phyloP scores from a whole-genome alignment of 2,888 invertebrate genomes.

The Schizaphis graminum region DNA sequence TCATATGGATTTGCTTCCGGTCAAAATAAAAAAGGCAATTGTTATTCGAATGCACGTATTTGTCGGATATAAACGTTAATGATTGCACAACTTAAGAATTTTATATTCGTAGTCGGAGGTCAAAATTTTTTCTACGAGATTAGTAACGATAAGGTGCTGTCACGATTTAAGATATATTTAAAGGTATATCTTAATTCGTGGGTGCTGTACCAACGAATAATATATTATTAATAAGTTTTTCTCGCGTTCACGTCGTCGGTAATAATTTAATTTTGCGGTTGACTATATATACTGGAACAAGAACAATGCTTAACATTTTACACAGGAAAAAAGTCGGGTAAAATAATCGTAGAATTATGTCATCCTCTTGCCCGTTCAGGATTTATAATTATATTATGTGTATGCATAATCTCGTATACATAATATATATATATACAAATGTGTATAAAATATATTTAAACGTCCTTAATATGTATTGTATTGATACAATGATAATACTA shows the following conservation, averaged over 20 bases:
- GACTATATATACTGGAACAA: background rate
- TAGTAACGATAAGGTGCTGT: background rate
- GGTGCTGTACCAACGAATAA: background rate
- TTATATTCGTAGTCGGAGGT: slow-evolving; percentile 6
- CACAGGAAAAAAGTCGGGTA: background rate
- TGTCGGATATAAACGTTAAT: background rate
- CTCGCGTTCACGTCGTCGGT: background rate
- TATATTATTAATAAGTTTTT: background rate
- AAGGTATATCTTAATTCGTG: no score
- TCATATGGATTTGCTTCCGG: background rate
- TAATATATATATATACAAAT: background rate
- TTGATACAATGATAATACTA: background rate
- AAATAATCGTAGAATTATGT: background rate
- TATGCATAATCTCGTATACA: background rate
- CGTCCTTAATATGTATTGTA: background rate
- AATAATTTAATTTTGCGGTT: background rate
- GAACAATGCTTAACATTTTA: background rate
- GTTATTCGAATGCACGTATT: background rate
- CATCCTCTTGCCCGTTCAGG: background rate
- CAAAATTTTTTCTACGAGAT: background rate
- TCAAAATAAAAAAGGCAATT: background rate
- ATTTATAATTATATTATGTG: background rate
- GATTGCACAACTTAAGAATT: background rate
- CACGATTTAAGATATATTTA: no score
- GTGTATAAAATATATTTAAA: background rate